These are phyloP conservation scores for Rutilus rutilus DNA, from an alignment of 2,113 vertebrate species.

Conservation along the genomic window DNA sequence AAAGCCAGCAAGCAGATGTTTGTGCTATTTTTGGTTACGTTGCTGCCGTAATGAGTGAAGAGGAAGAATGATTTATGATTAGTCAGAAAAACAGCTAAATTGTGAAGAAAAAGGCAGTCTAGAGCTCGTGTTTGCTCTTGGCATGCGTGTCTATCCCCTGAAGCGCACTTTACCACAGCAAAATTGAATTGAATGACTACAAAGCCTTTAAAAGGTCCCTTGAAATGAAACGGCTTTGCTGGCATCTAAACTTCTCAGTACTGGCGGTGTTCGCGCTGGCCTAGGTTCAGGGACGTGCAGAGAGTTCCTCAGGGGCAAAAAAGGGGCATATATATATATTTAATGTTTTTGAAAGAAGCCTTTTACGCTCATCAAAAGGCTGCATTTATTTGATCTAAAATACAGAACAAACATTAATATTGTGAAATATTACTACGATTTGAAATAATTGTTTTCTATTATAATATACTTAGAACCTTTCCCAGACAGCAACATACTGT, in stretches of 20 bases:
- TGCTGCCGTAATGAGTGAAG: conserved; percentile 22
- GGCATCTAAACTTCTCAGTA: conserved; percentile 17
- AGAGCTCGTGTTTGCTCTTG: not conserved
- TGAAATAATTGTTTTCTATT: no score
- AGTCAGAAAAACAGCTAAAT: not conserved
- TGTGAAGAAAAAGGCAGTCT: not conserved
- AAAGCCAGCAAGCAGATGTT: conserved; percentile 31
- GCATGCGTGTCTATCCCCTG: conserved; percentile 1
- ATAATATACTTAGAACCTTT: no score
- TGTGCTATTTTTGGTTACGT: conserved; percentile 8
- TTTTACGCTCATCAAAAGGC: no score
- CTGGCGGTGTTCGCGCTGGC: not conserved
- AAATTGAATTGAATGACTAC: conserved; percentile 30
- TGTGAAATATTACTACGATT: no score
- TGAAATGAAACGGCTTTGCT: conserved; percentile 29
- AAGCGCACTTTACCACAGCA: not conserved
- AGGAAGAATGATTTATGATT: not conserved
- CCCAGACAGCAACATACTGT: no score
- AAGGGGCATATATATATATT: no score
- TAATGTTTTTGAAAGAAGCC: no score
- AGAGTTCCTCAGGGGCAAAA: no score
- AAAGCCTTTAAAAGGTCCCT: conserved; percentile 42
- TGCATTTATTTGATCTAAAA: no score
- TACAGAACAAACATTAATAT: no score
- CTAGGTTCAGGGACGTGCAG: not conserved